Base-by-base conservation (phyloP, 2,888 invertebrate genomes). In the Ormyrus thymus region DNA sequence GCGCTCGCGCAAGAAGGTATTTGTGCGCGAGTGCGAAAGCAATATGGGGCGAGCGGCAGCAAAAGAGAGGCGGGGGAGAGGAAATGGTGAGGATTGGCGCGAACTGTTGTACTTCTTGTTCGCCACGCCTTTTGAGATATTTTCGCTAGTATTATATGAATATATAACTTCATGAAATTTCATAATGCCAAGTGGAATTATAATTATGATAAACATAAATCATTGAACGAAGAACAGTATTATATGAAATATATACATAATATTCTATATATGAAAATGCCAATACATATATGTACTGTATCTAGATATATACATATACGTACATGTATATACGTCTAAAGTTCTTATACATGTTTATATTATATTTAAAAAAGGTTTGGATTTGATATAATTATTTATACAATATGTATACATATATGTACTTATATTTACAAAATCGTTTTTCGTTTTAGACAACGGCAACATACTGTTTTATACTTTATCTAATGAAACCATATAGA, bases 91-190 rank as follows among this genome's bases (percentile, higher is more conserved):
- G 79, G 46, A 48, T 48, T 62, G 62, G 62, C 56, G 62, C 71
- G 65, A 11, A 69, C 29, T 29, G 50, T 56, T 75, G 55, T 62
- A 84, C 79, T 83, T 84, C 81, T 85, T 82, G 85, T 83, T 84
- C 84, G 86, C 84, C 85, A 86, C 85, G 84, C 84, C 85, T 86
- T 84, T 82, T 85, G 82, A 83, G 82, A 84, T 85, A 85, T 85
- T 86, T 87, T 85, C 84, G 85, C 84, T 84, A 84, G 75, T 71
- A 78, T 56, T 71, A 29, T 6, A 50, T 55, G 69, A 46, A 53
- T 50, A 76, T 82, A 84, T 83, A 85, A 89, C 86, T 89, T 89
- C 90, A 90, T 90, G 90, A 90, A 90, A 90, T 90, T 90, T 90
- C 90, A 90, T 90, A 90, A 90, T 89, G 83, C 78, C 70, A 81